phyloP scores from a whole-genome alignment of 1,140 invertebrate genomes.

The Limonius californicus region DNA sequence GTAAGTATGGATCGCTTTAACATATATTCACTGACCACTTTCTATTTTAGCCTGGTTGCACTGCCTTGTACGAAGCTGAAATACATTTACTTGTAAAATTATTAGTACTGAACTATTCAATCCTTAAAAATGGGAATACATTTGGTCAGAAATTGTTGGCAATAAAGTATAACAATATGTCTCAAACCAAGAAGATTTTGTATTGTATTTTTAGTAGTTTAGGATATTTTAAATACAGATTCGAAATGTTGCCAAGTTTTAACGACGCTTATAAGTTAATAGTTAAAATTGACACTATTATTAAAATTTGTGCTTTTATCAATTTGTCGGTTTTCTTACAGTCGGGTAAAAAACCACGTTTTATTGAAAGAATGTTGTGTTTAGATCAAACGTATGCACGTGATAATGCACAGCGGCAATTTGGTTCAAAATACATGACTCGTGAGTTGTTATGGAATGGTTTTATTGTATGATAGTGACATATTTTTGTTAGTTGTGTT shows the following conservation, averaged over 20 bases:
- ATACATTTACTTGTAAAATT: slow-evolving; percentile 38
- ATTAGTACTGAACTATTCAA: slow-evolving; percentile 38
- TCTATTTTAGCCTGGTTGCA: slow-evolving; percentile 38
- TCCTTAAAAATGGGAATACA: slow-evolving; percentile 35
- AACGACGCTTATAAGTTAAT: slow-evolving; percentile 31
- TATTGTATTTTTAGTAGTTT: slow-evolving; percentile 33
- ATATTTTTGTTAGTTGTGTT: not conserved
- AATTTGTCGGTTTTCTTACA: slow-evolving; percentile 43
- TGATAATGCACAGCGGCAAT: slow-evolving; percentile 32
- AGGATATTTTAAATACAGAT: slow-evolving; percentile 38
- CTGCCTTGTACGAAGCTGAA: slow-evolving; percentile 33
- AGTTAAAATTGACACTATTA: slow-evolving; percentile 28
- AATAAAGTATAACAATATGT: slow-evolving; percentile 44
- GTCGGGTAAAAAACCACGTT: slow-evolving; percentile 37
- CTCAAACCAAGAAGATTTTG: slow-evolving; percentile 31
- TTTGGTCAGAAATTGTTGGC: slow-evolving; percentile 45
- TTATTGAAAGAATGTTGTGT: slow-evolving; percentile 41
- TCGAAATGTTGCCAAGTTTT: slow-evolving; percentile 30
- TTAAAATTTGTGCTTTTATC: slow-evolving; percentile 38
- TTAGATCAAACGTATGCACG: slow-evolving; percentile 40
- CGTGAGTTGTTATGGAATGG: slow-evolving; percentile 46
- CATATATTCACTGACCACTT: too few species aligned
- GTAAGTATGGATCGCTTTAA: too few species aligned
- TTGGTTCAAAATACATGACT: slow-evolving; percentile 41
- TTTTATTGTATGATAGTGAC: slow-evolving; percentile 40